Evolutionary conservation across 2,888 invertebrate species (phyloP).

Genomic region (Sphecodes monilicornis): DNA sequence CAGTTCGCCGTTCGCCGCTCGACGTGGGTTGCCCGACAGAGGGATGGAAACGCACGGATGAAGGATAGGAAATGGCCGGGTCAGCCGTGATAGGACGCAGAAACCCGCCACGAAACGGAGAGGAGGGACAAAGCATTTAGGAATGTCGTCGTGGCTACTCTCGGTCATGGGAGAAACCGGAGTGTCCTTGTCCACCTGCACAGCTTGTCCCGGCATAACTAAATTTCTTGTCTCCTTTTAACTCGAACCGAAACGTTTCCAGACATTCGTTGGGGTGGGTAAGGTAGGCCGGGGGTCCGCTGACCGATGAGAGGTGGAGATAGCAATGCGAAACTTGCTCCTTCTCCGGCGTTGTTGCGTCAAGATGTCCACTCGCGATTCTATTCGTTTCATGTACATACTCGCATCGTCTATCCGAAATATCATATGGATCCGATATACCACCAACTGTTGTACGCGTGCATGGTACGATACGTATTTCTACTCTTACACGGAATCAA

Average conservation of each 20-base stretch:
- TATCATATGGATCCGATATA: not conserved
- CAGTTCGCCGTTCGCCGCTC: conserved; percentile 67
- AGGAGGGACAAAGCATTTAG: conserved; percentile 68
- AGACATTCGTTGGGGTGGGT: not conserved
- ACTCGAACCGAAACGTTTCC: conserved; percentile 33
- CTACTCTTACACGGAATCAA: too few relatives aligned
- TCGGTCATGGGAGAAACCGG: conserved; percentile 63
- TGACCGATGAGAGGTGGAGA: conserved; percentile 14
- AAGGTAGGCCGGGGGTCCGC: not conserved
- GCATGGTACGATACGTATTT: too few relatives aligned
- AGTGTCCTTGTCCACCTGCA: conserved; percentile 61
- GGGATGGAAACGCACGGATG: conserved; percentile 83
- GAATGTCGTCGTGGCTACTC: conserved; percentile 79
- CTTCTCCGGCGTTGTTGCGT: conserved; percentile 20
- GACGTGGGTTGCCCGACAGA: conserved; percentile 54
- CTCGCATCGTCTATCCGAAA: not conserved
- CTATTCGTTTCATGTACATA: not conserved
- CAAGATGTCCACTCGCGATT: not conserved
- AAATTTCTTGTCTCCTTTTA: conserved; percentile 61
- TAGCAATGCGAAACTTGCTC: conserved; percentile 24
- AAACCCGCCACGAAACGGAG: conserved; percentile 56
- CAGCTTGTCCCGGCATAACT: conserved; percentile 51
- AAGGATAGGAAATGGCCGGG: conserved; percentile 84
- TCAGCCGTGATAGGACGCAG: conserved; percentile 74
- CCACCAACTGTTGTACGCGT: too few relatives aligned